Conservation (phyloP, 1,140 invertebrate species). For the Drosophila grimshawi region DNA sequence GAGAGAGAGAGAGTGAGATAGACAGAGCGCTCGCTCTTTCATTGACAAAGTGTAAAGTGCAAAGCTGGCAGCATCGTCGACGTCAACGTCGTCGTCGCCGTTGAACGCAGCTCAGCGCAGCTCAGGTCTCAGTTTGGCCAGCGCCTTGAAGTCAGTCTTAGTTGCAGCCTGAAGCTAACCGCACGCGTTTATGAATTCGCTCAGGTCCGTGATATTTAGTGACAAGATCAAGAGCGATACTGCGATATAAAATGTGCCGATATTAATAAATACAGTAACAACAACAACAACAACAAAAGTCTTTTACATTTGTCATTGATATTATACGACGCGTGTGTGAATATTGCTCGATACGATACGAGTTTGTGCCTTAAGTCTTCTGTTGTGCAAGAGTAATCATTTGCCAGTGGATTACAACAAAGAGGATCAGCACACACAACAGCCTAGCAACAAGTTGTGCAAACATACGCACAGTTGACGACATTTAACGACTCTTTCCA, state of each 20-base stretch:
- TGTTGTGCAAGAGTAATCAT: slow-evolving; percentile 58
- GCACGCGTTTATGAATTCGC: slow-evolving; percentile 64
- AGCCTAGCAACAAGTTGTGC: slow-evolving; percentile 25
- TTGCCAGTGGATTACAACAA: slow-evolving; percentile 46
- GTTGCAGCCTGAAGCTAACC: slow-evolving; percentile 69
- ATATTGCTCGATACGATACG: slow-evolving; percentile 21
- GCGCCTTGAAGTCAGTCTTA: slow-evolving; percentile 71
- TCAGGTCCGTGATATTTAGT: slow-evolving; percentile 41
- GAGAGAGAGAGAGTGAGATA: no score
- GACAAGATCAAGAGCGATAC: slow-evolving; percentile 32
- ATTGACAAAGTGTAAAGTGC: slow-evolving; percentile 79
- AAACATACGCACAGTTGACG: slow-evolving; percentile 48
- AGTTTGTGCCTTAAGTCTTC: slow-evolving; percentile 78
- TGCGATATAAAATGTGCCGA: slow-evolving; percentile 28
- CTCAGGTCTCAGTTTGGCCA: slow-evolving; percentile 52
- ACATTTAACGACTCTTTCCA: slow-evolving; percentile 21
- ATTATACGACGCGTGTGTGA: slow-evolving; percentile 6
- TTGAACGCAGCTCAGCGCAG: slow-evolving; percentile 33
- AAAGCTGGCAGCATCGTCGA: slow-evolving; percentile 51
- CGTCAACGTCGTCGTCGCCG: slow-evolving; percentile 37
- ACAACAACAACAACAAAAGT: background rate
- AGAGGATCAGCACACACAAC: slow-evolving; percentile 1
- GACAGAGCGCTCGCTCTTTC: slow-evolving; percentile 6
- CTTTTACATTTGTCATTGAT: slow-evolving; percentile 18
- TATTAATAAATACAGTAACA: slow-evolving; percentile 13